Percentiles rank a stretch among this genome's conserved stretches.
Conservation (phyloP, 2,113 vertebrate genomes). For the Gambusia affinis region DNA sequence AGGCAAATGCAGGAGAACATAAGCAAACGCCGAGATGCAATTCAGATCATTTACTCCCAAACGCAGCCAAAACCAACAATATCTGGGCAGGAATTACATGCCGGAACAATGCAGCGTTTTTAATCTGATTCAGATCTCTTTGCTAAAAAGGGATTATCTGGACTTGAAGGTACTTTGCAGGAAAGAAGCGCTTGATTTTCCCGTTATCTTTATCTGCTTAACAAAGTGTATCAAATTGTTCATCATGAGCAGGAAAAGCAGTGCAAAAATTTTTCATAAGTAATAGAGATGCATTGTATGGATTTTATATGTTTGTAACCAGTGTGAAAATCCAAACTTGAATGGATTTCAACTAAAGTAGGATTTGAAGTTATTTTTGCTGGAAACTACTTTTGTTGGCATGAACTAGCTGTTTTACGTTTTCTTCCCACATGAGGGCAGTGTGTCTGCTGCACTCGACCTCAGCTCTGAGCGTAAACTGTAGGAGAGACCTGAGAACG, state of each 20-base stretch:
- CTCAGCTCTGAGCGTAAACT: constrained; percentile 22
- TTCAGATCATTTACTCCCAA: not conserved
- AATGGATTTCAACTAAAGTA: no score
- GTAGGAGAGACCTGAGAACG: constrained; percentile 24
- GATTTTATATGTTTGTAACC: no score
- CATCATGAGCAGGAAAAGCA: not conserved
- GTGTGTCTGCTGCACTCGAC: constrained; percentile 34
- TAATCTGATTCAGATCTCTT: constrained; percentile 12
- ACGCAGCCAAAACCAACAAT: constrained; percentile 1
- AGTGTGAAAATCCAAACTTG: no score
- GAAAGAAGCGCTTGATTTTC: not conserved
- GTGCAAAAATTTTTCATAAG: not conserved
- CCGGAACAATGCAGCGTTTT: constrained; percentile 5
- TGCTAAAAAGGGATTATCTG: constrained; percentile 6
- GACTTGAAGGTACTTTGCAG: not conserved
- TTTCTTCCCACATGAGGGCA: constrained; percentile 62
- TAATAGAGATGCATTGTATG: no score
- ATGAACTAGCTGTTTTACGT: constrained; percentile 23
- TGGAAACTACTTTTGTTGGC: not conserved
- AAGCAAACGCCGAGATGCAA: not conserved
- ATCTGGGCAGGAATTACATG: constrained; percentile 10
- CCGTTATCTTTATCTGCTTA: not conserved
- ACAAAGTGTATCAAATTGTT: not conserved
- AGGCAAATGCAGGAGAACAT: not conserved
- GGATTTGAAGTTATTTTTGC: not conserved